Evolutionary conservation across 2,888 invertebrate genomes (phyloP), one percentile per base, ranked within the genome.

Genomic region (Noctua fimbriata): DNA sequence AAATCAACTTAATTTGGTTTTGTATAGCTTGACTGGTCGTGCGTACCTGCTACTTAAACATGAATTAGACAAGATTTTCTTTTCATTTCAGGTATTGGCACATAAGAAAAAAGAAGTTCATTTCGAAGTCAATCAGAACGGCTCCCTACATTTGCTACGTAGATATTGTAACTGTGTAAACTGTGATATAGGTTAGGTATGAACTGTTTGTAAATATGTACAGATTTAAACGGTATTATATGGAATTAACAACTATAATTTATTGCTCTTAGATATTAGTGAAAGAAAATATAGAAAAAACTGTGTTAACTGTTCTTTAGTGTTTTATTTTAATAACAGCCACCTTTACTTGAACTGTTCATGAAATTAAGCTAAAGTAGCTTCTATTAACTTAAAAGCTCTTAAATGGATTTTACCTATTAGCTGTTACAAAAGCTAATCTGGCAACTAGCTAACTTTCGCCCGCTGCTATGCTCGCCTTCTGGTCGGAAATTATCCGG

Each of bases 181-280:
- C 90, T 90, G 90, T 90, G 90, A 90, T 90, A 90, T 91, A 91
- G 90, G 81, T 73, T 91, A 90, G 86, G 80, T 80, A 79, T 84
- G 83, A 83, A 89, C 85, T 89, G 85, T 86, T 81, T 87, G 90
- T 90, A 89, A 93, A 95, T 94, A 94, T 95, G 94, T 95, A 94
- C 91, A 94, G 89, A 83, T 84, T 73, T 90, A 88, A 87, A 89
- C 70, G 55, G 76, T 88, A 88, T 85, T 80, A 89, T 88, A 89
- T 73, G 44, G 24, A 88, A 91, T 90, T 90, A 91, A 92, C 87
- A 82, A 84, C 83, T 88, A 87, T 94, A 94, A 94, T 91, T 94
- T 95, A 95, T 94, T 94, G 86, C 91, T 91, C 87, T 92, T 92
- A 92, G 92, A 93, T 88, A 90, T 86, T 92, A 93, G 90, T 89